Percentiles rank a stretch among this genome's conserved stretches.
These are phyloP conservation scores for Linyphia triangularis DNA, from an alignment of 2,888 invertebrate genomes.

Conservation along the genomic window DNA sequence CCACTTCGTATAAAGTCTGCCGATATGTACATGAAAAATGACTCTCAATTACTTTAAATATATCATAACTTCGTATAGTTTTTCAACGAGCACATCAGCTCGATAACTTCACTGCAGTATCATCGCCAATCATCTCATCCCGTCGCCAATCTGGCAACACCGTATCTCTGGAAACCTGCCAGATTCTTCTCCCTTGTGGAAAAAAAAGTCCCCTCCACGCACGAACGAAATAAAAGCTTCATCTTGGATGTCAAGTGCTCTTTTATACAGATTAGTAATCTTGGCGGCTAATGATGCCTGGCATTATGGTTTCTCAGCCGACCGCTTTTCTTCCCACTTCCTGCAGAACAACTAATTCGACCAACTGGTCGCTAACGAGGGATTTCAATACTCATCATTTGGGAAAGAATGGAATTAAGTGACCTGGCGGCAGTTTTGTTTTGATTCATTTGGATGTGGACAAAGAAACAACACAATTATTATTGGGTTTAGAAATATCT, in stretches of 20 bases:
- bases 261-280: slow-evolving; percentile 62
- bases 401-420: neutral
- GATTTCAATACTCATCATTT: neutral
- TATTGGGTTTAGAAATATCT: no score
- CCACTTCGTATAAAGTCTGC: no score
- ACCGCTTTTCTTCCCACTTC: slow-evolving; percentile 38
- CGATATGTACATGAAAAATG: no score
- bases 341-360: slow-evolving; percentile 4
- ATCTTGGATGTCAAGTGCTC: slow-evolving; percentile 52
- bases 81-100: no score
- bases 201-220: slow-evolving; percentile 29
- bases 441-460: neutral
- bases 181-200: slow-evolving; percentile 3
- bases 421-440: neutral
- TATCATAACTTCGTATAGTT: no score
- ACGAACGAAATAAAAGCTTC: slow-evolving; percentile 38
- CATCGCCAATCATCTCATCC: neutral
- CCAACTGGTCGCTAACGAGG: neutral
- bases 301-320: slow-evolving; percentile 42
- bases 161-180: slow-evolving; percentile 43
- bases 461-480: neutral
- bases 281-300: slow-evolving; percentile 43
- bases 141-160: neutral
- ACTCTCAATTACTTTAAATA: no score
- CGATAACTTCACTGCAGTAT: no score